These are phyloP conservation scores for Atractosteus spatula DNA, from an alignment of 2,113 vertebrate genomes.

Conservation along the genomic window DNA sequence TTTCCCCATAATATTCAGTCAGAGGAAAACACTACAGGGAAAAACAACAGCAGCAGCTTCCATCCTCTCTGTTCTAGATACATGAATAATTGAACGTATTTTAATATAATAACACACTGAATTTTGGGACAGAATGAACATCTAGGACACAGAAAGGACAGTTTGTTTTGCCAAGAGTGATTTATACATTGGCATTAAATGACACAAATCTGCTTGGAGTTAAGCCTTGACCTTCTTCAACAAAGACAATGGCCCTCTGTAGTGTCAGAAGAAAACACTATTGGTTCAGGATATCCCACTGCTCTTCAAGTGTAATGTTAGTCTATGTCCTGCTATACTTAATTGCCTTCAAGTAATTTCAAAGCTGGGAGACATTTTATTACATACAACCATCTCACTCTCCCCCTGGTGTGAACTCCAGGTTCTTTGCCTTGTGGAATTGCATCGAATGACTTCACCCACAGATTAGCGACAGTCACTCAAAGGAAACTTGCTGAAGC, in stretches of 20 bases:
- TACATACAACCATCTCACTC: background rate
- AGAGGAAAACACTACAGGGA: background rate
- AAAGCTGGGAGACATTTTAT: background rate
- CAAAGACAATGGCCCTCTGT: background rate
- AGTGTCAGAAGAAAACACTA: background rate
- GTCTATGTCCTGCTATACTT: background rate
- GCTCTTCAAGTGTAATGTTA: background rate
- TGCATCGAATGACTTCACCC: background rate
- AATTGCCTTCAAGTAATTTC: background rate
- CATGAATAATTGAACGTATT: constrained; percentile 5
- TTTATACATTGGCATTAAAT: constrained; percentile 1
- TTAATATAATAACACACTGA: background rate
- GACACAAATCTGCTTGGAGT: constrained; percentile 5
- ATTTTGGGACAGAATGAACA: background rate
- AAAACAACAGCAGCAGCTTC: background rate
- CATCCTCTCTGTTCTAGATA: background rate
- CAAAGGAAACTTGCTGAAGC: background rate
- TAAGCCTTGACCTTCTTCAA: background rate
- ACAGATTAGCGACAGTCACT: background rate
- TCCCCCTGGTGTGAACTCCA: background rate
- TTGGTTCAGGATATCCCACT: background rate
- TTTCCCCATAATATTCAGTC: background rate
- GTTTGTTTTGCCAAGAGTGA: background rate
- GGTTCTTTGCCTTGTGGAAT: background rate
- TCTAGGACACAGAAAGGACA: background rate